Evolutionary conservation across 2,888 invertebrate genomes (phyloP), one percentile per base, ranked within the genome.

Genomic region (Stenoptilia bipunctidactyla): DNA sequence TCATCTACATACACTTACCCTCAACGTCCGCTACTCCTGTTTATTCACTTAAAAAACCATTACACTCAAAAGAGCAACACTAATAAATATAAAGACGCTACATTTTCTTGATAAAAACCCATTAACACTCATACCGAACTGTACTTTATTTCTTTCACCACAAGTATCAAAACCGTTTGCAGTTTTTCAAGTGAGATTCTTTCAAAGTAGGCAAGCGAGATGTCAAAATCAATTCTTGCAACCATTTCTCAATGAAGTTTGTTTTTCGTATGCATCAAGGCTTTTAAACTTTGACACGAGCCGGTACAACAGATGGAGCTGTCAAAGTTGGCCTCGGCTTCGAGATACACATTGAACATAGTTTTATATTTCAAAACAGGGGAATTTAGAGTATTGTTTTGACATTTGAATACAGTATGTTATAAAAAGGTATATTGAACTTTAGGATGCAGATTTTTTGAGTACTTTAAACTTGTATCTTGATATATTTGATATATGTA

Each of bases 31-130:
- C 36, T 20, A 8, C 60, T 63, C 61, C 68, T 73, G 66, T 66
- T 76, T 72, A 77, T 76, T 75, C 74, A 76, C 74, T 79, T 79
- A 77, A 77, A 77, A 79, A 74, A 70, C 77, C 80, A 80, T 80
- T 77, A 79, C 70, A 72, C 64, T 58, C 61, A 71, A 72, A 73
- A 75, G 61, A 71, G 58, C 70, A 72, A 69, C 59, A 58, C 70
- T 75, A 71, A 77, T 76, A 77, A 75, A 79, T 72, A 72, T 70
- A 62, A 68, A 63, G 60, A 64, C 61, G 61, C 61, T 58, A 56
- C 56, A 51, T 56, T 66, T 64, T 57, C 61, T 60, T 56, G 53
- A 60, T 57, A 59, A 63, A 59, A 59, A 56, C 51, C 20, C 50
- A 56, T 42, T 40, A 41, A n/a, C 33, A 33, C 14, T 6, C 13